A percentile compares a stretch with the other conserved stretches of the same genome.
Evolutionary conservation across 2,888 invertebrate genomes (phyloP).

Genomic region (Synergus japonicus): DNA sequence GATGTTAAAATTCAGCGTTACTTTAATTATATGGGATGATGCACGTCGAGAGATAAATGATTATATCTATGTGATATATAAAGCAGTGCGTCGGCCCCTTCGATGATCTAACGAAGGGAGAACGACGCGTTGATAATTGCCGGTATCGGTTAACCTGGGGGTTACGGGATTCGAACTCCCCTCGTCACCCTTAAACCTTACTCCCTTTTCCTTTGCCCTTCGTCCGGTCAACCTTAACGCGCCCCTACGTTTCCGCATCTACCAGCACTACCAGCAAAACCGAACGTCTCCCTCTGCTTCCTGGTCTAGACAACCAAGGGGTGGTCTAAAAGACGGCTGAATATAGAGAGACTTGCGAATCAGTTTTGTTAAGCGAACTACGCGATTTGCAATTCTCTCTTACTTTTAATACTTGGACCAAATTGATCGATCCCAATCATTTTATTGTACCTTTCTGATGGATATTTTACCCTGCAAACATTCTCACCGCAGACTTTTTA

Average conservation of each 20-base stretch:
- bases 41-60: constrained; percentile 62
- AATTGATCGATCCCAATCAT: too few species aligned
- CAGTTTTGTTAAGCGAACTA: neutral
- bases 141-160: constrained; percentile 77
- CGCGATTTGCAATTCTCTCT: neutral
- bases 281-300: constrained; percentile 60
- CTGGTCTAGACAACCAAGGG: constrained; percentile 50
- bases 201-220: constrained; percentile 67
- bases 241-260: constrained; percentile 75
- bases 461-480: too few species aligned
- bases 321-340: neutral
- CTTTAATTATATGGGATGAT: constrained; percentile 67
- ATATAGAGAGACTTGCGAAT: constrained; percentile 8
- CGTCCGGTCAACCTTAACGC: constrained; percentile 71
- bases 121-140: constrained; percentile 77
- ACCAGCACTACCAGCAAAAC: constrained; percentile 57
- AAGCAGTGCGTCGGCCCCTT: constrained; percentile 52
- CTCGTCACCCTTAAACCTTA: constrained; percentile 59
- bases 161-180: constrained; percentile 59
- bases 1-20: neutral
- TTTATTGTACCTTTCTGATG: too few species aligned
- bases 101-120: constrained; percentile 57
- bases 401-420: neutral
- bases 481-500: too few species aligned
- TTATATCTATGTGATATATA: constrained; percentile 55